Percentiles rank a stretch among this genome's conserved stretches.
These are phyloP conservation scores for Macropus fuliginosus DNA, from an alignment of 2,797 vertebrate species.

Conservation along the genomic window DNA sequence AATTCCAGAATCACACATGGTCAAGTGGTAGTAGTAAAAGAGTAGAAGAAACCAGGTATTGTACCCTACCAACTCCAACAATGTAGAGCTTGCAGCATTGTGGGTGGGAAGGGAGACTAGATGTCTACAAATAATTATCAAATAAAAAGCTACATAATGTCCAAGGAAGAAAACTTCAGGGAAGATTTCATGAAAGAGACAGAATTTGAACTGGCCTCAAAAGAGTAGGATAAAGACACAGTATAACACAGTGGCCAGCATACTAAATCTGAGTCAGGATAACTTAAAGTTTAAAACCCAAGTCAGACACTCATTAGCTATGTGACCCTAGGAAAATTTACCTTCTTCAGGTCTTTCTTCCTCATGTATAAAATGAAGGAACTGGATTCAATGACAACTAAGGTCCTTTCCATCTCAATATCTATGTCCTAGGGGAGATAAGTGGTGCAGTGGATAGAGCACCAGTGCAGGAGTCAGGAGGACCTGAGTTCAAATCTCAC, in stretches of 20 bases:
- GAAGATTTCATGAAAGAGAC: neutral
- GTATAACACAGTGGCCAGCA: neutral
- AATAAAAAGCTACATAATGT: neutral
- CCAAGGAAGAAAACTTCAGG: neutral
- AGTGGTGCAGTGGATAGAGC: too few relatives aligned
- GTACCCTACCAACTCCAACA: neutral
- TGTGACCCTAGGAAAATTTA: neutral
- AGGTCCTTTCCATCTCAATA: neutral
- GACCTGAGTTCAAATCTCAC: too few relatives aligned
- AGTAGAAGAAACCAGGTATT: neutral
- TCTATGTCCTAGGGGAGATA: neutral
- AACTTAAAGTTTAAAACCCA: neutral
- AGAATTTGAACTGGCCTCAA: neutral
- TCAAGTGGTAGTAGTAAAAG: neutral
- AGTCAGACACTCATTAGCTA: neutral
- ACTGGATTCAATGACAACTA: neutral
- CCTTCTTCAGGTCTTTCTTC: neutral
- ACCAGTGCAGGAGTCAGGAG: too few relatives aligned
- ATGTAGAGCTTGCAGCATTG: neutral
- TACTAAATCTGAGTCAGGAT: neutral
- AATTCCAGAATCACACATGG: neutral
- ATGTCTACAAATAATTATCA: neutral
- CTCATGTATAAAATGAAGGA: neutral
- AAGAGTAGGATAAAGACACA: neutral
- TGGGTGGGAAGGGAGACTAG: neutral